Evolutionary conservation across 2,888 invertebrate species (phyloP), one percentile per base, ranked within the genome.

Genomic region (Asteroscopus sphinx): DNA sequence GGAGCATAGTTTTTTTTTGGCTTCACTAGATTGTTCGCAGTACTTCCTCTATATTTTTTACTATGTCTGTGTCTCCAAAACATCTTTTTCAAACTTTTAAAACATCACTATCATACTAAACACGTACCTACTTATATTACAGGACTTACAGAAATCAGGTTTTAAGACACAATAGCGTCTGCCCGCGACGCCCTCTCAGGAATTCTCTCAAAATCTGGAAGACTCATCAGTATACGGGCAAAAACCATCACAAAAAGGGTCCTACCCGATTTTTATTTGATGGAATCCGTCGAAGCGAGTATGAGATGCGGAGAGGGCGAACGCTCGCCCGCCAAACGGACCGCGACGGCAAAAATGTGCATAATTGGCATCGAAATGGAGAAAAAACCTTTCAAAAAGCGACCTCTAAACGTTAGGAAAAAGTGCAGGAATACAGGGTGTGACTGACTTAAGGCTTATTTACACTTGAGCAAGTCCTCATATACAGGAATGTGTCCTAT

Each of bases 291-390:
- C 82, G 82, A 82, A 83, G 82, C 83, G 86, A 90, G 90, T 90
- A 89, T 91, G 88, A 90, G 86, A 65, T 59, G 69, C 51, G 72
- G 69, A 77, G 79, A 69, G 69, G 73, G 53, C 77, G 51, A 67
- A 77, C 80, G 85, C 75, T 79, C 80, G 81, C 69, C 80, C 81
- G 83, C 86, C 91, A 93, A 93, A 93, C 85, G 88, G 72, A 75
- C 92, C 92, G 91, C 90, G 80, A 83, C 83, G 88, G 89, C 91
- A 93, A 93, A 94, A 93, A 94, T 94, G 94, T 93, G 91, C 94
- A 94, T 93, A 94, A 94, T 94, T 93, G 94, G 90, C 81, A 78
- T 78, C 80, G 85, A 86, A 77, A 80, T 85, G 77, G 75, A 83
- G 89, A 93, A 93, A 94, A 93, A 94, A 91, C 85, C 80, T 80